Conservation (phyloP, 2,797 vertebrate species). For the Darevskia mixta region DNA sequence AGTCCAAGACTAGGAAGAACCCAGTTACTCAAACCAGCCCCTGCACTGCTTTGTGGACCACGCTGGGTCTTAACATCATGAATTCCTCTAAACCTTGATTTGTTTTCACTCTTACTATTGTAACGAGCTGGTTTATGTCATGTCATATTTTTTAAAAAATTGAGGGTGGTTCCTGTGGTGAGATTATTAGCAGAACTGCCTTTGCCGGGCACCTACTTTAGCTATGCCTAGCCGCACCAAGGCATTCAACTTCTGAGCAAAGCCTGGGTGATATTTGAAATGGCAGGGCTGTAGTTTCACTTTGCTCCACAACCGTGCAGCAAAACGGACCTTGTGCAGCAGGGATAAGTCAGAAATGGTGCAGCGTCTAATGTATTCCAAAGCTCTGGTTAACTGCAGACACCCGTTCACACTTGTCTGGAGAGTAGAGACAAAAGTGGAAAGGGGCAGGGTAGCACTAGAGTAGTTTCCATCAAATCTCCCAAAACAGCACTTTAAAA, state of each 20-base stretch:
- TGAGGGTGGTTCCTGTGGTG: neutral
- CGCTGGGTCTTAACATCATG: neutral
- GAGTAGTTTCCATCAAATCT: constrained; percentile 9
- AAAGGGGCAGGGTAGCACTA: neutral
- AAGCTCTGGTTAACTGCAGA: constrained; percentile 18
- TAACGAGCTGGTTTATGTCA: neutral
- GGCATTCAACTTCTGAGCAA: neutral
- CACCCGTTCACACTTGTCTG: neutral
- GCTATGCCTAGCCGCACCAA: neutral
- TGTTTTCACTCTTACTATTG: neutral
- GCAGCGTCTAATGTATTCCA: neutral
- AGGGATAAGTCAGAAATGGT: constrained; percentile 2
- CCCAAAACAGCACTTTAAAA: neutral
- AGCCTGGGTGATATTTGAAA: neutral
- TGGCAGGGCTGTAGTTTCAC: neutral
- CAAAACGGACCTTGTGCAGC: neutral
- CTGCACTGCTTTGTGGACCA: neutral
- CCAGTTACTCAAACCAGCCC: neutral
- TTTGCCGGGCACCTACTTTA: neutral
- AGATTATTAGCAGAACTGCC: constrained; percentile 3
- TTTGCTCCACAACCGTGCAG: neutral
- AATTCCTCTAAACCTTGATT: neutral
- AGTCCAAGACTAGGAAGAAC: neutral
- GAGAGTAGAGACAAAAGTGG: neutral
- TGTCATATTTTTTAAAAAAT: neutral